Conservation (phyloP, 2,113 vertebrate genomes). For the Parotia lawesii region DNA sequence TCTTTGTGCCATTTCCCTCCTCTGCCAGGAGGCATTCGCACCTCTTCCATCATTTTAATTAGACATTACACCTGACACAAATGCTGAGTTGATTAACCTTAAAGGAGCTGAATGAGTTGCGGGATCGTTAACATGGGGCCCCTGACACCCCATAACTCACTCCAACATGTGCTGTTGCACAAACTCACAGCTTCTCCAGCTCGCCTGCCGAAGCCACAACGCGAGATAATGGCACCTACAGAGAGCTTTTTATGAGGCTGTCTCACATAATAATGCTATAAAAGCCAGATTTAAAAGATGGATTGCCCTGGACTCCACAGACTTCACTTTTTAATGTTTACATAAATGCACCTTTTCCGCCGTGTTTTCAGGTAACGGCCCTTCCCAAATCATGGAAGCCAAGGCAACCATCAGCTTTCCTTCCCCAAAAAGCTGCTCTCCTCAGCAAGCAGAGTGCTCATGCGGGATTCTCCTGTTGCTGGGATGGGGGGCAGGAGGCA, state of each 20-base stretch:
- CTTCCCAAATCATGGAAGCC: background rate
- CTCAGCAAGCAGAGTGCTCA: background rate
- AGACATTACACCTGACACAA: slow-evolving; percentile 83
- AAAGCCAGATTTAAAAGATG: slow-evolving; percentile 68
- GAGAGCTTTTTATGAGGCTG: slow-evolving; percentile 66
- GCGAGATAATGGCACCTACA: slow-evolving; percentile 66
- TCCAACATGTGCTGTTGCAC: slow-evolving; percentile 72
- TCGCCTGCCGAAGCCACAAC: slow-evolving; percentile 51
- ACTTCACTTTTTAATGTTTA: slow-evolving; percentile 70
- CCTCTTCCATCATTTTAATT: slow-evolving; percentile 80
- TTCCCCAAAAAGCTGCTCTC: background rate
- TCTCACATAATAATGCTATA: slow-evolving; percentile 67
- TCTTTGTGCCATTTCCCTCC: slow-evolving; percentile 74
- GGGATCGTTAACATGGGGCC: slow-evolving; percentile 73
- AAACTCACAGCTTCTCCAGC: slow-evolving; percentile 67
- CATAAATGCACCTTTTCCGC: slow-evolving; percentile 46
- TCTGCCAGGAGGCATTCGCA: slow-evolving; percentile 69
- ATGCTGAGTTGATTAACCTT: slow-evolving; percentile 83
- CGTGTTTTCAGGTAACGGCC: background rate
- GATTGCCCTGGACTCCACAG: slow-evolving; percentile 62
- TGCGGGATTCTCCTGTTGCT: background rate
- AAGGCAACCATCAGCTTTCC: background rate
- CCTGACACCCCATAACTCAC: slow-evolving; percentile 76
- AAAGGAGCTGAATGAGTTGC: slow-evolving; percentile 77
- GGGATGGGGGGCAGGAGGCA: background rate